A percentile compares a stretch with the other conserved stretches of the same genome.
phyloP scores from a whole-genome alignment of 2,888 invertebrate species.

The Leucoptera coffeella region DNA sequence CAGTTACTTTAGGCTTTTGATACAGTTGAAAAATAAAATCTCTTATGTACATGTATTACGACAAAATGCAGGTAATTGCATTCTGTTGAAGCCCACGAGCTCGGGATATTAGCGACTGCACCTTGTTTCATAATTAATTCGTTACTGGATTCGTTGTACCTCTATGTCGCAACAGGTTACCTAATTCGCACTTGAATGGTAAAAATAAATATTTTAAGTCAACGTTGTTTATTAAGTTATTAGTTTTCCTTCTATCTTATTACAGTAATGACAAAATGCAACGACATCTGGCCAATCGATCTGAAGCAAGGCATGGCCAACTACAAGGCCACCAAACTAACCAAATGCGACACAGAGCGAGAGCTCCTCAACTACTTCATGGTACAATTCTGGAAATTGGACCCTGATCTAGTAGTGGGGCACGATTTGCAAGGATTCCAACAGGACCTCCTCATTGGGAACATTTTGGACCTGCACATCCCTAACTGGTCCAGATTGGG shows the following conservation, averaged over 20 bases:
- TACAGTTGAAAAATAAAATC: no score
- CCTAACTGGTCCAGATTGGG: slow-evolving; percentile 89
- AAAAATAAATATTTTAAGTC: not conserved
- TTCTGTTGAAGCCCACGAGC: no score
- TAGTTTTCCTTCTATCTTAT: slow-evolving; percentile 9
- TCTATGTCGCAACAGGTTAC: no score
- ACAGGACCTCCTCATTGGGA: slow-evolving; percentile 82
- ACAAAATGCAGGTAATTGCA: no score
- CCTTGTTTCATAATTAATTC: no score
- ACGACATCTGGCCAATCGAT: slow-evolving; percentile 78
- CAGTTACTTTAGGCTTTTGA: no score
- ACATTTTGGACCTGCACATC: slow-evolving; percentile 68
- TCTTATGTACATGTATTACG: no score
- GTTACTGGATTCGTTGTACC: no score
- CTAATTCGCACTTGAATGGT: no score
- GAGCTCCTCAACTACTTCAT: slow-evolving; percentile 82
- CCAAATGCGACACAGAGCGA: slow-evolving; percentile 78
- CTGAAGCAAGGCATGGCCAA: slow-evolving; percentile 63
- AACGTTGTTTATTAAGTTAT: not conserved
- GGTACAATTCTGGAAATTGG: slow-evolving; percentile 77
- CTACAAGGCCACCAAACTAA: slow-evolving; percentile 66
- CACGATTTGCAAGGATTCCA: slow-evolving; percentile 90
- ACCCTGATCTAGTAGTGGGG: slow-evolving; percentile 92
- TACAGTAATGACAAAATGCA: slow-evolving; percentile 76
- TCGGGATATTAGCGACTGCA: no score